Evolutionary conservation across 1,140 invertebrate genomes (phyloP), one percentile per base, ranked within the genome.

Genomic region (Drosophila aff.): DNA sequence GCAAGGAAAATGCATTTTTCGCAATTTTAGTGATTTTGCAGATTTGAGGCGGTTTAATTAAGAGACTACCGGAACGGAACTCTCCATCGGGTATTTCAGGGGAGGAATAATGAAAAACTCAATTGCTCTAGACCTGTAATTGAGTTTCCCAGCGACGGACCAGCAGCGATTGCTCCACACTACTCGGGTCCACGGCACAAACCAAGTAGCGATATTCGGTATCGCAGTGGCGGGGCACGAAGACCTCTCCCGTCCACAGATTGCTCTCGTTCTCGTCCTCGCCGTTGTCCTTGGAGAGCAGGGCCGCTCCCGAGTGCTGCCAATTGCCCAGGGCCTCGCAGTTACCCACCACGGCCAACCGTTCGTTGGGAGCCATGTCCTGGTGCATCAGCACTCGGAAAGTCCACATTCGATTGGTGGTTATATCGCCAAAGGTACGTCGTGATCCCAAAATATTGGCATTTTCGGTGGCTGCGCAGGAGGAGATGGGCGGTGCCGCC

Each of bases 71-170:
- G 53, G 53, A 57, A 26, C 21, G 21, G 53, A 40, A 55, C 52
- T 55, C 52, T 55, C 33, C 52, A 55, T 55, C 33, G 52, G 52
- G 33, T 55, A 55, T 55, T 55, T 55, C 52, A 55, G 28, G 43
- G 44, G 28, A 50, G 31, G 28, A 52, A 36, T 33, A 59, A 44
- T 36, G 28, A 40, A 11, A 52, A 63, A 18, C 23, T 28, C 28
- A 38, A 57, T 55, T 67, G 26, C 23, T 59, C 23, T 59, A 41
- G 49, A 74, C 71, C 59, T 94, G 93, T 63, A 97, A 93, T 85
- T 97, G 95, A 10, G 97, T 97, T 93, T 99, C 97, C 97, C 97
- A 98, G 76, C 94, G 94, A 18, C 96, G 94, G 16, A 98, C 95
- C 50, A 97, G 94, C 9, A 96, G 82, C 36, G 53, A 4, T 71